phyloP scores from a whole-genome alignment of 53 echinoderm and acorn worm genomes.

The Hippasteria phrygiana region DNA sequence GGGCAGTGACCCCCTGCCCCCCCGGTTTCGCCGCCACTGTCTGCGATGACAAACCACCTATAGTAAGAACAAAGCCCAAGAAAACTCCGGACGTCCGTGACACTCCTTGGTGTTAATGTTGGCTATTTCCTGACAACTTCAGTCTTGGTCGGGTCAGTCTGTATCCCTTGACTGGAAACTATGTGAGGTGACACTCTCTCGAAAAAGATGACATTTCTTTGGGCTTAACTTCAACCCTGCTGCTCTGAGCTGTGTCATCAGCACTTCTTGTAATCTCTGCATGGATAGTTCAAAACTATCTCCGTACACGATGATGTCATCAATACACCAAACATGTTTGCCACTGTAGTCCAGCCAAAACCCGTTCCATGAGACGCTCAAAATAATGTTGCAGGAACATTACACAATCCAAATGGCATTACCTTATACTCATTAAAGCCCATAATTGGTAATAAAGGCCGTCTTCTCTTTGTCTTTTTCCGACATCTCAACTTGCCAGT shows the following conservation, averaged over 20 bases:
- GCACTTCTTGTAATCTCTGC: conserved; percentile 55
- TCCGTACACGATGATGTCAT: conserved; percentile 50
- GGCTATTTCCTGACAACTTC: conserved; percentile 63
- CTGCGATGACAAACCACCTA: conserved; percentile 58
- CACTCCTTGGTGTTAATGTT: conserved; percentile 32
- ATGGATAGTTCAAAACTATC: conserved; percentile 26
- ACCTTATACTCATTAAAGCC: conserved; percentile 65
- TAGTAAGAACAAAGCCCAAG: conserved; percentile 70
- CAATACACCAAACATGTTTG: conserved; percentile 61
- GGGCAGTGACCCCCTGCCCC: too few relatives aligned
- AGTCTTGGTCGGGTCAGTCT: conserved; percentile 42
- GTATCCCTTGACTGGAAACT: conserved; percentile 45
- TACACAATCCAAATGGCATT: too few relatives aligned
- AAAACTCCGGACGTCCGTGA: conserved; percentile 68
- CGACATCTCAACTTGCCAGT: conserved; percentile 36
- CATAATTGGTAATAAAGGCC: conserved; percentile 58
- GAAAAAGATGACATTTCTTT: conserved; percentile 60
- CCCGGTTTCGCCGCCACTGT: too few relatives aligned
- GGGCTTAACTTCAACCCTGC: conserved; percentile 66
- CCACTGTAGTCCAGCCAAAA: conserved; percentile 62
- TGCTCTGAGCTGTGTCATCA: conserved; percentile 12
- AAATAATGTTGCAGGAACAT: conserved; percentile 33
- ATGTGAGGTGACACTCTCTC: conserved; percentile 47
- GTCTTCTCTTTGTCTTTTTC: conserved; percentile 43
- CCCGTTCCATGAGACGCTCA: conserved; percentile 63